Evolutionary conservation across 2,797 vertebrate species (phyloP), one percentile per base, ranked within the genome.

Genomic region (Garrulus glandarius): DNA sequence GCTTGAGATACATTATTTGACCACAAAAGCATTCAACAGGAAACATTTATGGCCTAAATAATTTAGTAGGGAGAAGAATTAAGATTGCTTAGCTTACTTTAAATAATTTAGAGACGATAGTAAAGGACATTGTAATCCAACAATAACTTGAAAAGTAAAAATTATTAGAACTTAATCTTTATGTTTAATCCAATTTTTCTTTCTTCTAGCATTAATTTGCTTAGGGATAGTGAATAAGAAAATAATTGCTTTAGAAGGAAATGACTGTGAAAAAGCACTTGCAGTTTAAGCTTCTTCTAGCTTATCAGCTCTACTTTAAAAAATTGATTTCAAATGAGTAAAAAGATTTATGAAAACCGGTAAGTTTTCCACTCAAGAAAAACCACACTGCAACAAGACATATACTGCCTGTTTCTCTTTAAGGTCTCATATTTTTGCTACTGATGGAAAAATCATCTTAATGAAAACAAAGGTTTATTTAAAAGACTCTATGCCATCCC

Each of bases 11-110:
- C 18, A 90, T 96, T 96, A 94, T 90, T 82, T 84, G 80, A 94
- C 93, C 92, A 96, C 76, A 96, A 95, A 96, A 95, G 84, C 95
- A 89, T 96, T 97, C 93, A 97, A 95, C 55, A 95, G 96, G 91
- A 98, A 97, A 97, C 63, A 81, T 97, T 96, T 95, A 95, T 89
- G n/a, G 41, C 57, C 70, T 98, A 96, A 98, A 98, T 98, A 98
- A 98, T 98, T 98, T 60, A 98, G 86, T 55, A 78, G 91, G 90
- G 83, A 96, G 50, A 96, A 96, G 64, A 97, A 97, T 97, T 97
- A 96, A 91, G 75, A 95, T 94, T 96, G 75, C 75, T 97, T 91
- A 91, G 34, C 94, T 98, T 96, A 50, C 84, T 93, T 95, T 98
- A 96, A 98, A 98, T 98, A 97, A 98, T 98, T 98, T 96, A 98